Evolutionary conservation across 1,140 invertebrate species (phyloP), one percentile per base, ranked within the genome.

Genomic region (Hyles euphorbiae): DNA sequence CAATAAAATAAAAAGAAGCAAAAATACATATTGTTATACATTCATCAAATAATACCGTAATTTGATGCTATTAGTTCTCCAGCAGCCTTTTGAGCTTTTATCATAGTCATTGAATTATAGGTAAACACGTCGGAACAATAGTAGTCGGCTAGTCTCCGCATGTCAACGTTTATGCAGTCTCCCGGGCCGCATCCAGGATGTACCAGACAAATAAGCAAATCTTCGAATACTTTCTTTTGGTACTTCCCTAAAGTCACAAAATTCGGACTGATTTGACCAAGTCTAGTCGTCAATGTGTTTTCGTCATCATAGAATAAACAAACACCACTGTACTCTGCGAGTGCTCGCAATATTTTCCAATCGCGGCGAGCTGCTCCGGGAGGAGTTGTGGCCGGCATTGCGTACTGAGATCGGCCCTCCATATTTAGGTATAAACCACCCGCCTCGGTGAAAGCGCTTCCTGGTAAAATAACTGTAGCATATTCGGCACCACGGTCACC

Each of bases 401-500:
- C 83, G n/a, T 63, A 72, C 60, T 88, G 86, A 44, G 77, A 58
- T 10, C 86, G 66, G 57, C 80, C 64, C 56, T 88, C 86, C 81
- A 87, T 83, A 60, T 87, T 88, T 56, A 88, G 45, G 59, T 68
- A 88, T 4, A 70, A 58, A 9, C 83, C 86, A 2, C 81, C 81
- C 34, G 74, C 56, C 78, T 96, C 95, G 0, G 95, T 95, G 79
- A 94, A 96, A 2, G 95, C 94, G 51, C 93, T 90, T 40, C 93
- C 94, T 34, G 95, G 95, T n/a, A 96, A 81, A 64, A 96, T 87
- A 11, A 93, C 86, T 78, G 94, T 92, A n/a, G 94, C 94, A 56
- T 92, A 89, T 67, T 91, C 88, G 10, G 94, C 92, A 52, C 94
- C 94, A 44, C 74, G 79, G 76, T 96, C 94, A 12, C 95, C 95